Conservation (phyloP, 2,888 invertebrate species). For the Drosophila cracens region DNA sequence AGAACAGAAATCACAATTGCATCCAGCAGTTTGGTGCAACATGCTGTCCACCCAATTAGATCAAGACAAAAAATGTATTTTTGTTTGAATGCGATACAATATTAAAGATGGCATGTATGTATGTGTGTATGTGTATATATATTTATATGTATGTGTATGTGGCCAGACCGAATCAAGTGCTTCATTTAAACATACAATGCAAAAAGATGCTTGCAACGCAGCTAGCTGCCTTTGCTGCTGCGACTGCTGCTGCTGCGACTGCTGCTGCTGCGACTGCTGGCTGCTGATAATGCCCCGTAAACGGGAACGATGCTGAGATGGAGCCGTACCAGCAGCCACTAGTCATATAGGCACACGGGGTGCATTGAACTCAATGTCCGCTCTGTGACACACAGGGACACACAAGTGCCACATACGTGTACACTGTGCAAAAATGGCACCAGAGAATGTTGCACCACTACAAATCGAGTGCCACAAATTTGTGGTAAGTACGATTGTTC, state of each 20-base stretch:
- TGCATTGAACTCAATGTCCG: constrained; percentile 37
- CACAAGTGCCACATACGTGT: constrained; percentile 4
- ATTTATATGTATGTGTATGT: constrained; percentile 1
- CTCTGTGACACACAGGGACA: constrained; percentile 19
- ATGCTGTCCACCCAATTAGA: constrained; percentile 8
- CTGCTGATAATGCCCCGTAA: constrained; percentile 32
- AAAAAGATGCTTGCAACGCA: constrained; percentile 39
- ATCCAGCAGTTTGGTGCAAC: constrained; percentile 17
- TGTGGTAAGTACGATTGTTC: background rate
- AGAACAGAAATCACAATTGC: constrained; percentile 14
- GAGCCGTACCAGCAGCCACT: constrained; percentile 19
- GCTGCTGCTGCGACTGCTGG: constrained; percentile 3
- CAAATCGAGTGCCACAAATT: background rate
- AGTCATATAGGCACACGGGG: constrained; percentile 18
- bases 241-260: background rate
- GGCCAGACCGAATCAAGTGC: constrained; percentile 35
- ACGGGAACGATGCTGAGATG: constrained; percentile 20
- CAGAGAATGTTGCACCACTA: background rate
- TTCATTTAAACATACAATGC: constrained; percentile 47
- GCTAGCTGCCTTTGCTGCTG: background rate
- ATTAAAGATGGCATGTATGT: background rate
- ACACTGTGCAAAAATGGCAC: background rate
- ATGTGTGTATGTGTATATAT: background rate
- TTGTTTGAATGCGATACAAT: constrained; percentile 3
- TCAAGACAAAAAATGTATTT: constrained; percentile 16